Conservation (phyloP, 35 echinoderm and acorn worm species). For the Lytechinus variegatus region DNA sequence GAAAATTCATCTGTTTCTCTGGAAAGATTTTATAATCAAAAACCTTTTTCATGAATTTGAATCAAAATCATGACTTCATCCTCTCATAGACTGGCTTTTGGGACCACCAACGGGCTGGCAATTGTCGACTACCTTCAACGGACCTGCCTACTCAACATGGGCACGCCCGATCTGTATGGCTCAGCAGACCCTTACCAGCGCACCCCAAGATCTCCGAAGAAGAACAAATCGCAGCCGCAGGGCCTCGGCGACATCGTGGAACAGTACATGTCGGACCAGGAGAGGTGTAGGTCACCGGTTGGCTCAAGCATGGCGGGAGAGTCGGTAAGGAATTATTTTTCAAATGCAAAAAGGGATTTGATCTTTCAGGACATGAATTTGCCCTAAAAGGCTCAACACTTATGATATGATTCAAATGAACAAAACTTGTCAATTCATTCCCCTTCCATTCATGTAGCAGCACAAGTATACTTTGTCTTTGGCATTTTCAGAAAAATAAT, state of each 20-base stretch:
- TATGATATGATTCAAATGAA: too few species aligned
- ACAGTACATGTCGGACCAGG: slow-evolving; percentile 83
- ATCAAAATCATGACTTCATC: not conserved
- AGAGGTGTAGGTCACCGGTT: slow-evolving; percentile 69
- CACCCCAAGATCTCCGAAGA: slow-evolving; percentile 96
- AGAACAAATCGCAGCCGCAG: slow-evolving; percentile 77
- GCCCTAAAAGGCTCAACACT: too few species aligned
- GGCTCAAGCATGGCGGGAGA: slow-evolving; percentile 28
- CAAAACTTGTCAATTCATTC: too few species aligned
- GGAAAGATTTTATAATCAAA: too few species aligned
- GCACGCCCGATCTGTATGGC: slow-evolving; percentile 96
- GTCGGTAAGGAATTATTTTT: not conserved
- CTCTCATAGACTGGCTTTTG: slow-evolving; percentile 80
- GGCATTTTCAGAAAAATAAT: too few species aligned
- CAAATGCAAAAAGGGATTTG: too few species aligned
- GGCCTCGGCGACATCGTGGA: slow-evolving; percentile 96
- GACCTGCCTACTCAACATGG: slow-evolving; percentile 94
- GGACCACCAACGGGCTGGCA: slow-evolving; percentile 86
- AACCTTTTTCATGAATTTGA: too few species aligned
- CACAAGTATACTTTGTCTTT: too few species aligned
- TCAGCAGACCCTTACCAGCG: slow-evolving; percentile 97
- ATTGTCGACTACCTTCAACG: slow-evolving; percentile 97
- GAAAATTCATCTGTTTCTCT: too few species aligned
- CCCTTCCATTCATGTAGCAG: too few species aligned
- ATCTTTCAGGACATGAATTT: too few species aligned